Evolutionary conservation across 2,797 vertebrate genomes (phyloP), one percentile per base, ranked within the genome.

Genomic region (Todus mexicanus): DNA sequence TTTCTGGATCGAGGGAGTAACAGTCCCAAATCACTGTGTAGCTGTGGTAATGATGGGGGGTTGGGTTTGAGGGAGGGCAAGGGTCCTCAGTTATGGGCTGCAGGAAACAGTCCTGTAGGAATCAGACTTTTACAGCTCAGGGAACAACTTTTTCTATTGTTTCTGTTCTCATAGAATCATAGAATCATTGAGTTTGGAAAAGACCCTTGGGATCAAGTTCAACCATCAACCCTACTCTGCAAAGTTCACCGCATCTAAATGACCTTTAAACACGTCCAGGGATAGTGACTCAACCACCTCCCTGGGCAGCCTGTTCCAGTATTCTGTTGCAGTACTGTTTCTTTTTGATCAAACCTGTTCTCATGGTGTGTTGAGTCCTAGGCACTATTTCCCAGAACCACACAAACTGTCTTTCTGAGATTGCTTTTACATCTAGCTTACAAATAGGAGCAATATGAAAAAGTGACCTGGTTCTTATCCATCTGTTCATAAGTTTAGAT

Each of bases 401-500:
- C 43, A 69, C 38, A 61, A 65, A 48, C 43, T 33, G 12, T 68
- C 50, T 94, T 75, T 89, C 63, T 70, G 81, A 68, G 47, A 33
- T 83, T 87, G 29, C 56, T 80, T 92, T 93, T 83, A 77, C n/a
- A 51, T 80, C 57, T 79, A 79, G 37, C 27, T 87, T 89, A 69
- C 47, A 78, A 86, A 65, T 54, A 84, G 26, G 27, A 92, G 51
- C 87, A 87, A 21, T 43, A 83, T 43, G 43, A 53, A 87, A 78
- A 38, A 22, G 50, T 94, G 84, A 78, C 17, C 59, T 94, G 54
- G 31, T 65, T 92, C 61, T 85, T 78, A 84, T 11, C 87, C 87
- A 91, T 83, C 84, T 95, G 93, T 75, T 94, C 76, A 94, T 92
- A 91, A 83, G 42, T 37, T 69, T 54, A 72, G 54, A 72, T 89